phyloP scores from a whole-genome alignment of 2,113 vertebrate species.

The Jaculus jaculus region DNA sequence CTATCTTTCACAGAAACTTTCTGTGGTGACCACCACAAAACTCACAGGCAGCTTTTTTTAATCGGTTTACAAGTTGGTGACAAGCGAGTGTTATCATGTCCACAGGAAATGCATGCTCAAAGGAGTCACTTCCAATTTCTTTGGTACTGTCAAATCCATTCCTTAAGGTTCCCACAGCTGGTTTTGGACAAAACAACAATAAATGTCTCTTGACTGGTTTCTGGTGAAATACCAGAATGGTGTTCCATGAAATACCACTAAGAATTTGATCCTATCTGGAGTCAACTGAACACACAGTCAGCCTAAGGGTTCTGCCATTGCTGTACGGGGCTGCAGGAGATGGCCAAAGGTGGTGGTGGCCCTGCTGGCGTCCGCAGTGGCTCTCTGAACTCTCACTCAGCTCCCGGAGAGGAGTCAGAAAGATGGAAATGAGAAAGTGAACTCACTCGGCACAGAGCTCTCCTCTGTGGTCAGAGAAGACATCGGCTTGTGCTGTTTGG shows the following conservation, averaged over 20 bases:
- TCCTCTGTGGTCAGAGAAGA: not conserved
- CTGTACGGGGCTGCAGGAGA: not conserved
- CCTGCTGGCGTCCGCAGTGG: not conserved
- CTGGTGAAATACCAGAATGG: too few relatives aligned
- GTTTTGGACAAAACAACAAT: constrained; percentile 8
- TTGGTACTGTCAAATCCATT: not conserved
- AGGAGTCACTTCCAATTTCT: constrained; percentile 1
- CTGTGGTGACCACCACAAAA: not conserved
- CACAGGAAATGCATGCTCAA: not conserved
- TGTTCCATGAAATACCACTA: not conserved
- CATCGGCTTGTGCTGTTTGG: not conserved
- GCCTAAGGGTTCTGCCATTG: not conserved
- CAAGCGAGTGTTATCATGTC: not conserved
- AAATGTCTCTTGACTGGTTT: not conserved
- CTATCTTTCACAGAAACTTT: not conserved
- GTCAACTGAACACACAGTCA: not conserved
- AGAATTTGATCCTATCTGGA: constrained; percentile 20
- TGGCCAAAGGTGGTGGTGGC: not conserved
- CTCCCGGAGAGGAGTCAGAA: not conserved
- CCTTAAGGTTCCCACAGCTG: not conserved
- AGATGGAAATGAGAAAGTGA: not conserved
- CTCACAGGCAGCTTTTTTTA: not conserved
- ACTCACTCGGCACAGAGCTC: not conserved
- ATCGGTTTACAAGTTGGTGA: not conserved
- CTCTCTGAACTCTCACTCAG: not conserved